Evolutionary conservation across 2,888 invertebrate genomes (phyloP), one percentile per base, ranked within the genome.

Genomic region (Hydroisotoma schaefferi): DNA sequence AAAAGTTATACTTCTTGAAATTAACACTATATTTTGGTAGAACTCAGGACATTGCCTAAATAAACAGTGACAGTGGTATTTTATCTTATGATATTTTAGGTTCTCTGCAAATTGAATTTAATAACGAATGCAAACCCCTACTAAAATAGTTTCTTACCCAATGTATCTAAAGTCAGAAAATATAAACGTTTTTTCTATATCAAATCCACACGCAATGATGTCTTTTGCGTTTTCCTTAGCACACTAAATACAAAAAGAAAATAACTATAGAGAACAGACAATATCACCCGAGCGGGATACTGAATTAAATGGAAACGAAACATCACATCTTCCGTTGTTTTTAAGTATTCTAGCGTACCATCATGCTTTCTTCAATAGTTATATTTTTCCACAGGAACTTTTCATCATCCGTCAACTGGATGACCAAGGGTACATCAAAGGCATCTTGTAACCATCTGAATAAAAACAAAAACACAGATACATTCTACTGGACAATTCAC

Each of bases 331-430:
- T 43, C 18, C 6, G 44, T 43, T 18, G n/a, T n/a, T n/a, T n/a
- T n/a, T n/a, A n/a, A n/a, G n/a, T n/a, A n/a, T n/a, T n/a, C n/a
- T n/a, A 29, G 12, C n/a, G 22, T 57, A 70, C 70, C 75, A 84
- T 84, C 56, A 88, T 84, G 0, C 92, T 87, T 67, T 93, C 90
- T 71, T 95, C 94, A 8, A 97, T 76, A 72, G 87, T 87, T 12
- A 52, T 44, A 76, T 97, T 93, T 76, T 88, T 94, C 98, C 99
- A 99, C 73, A 99, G 81, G 3, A 87, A 90, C 77, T 99, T 99
- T 77, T 99, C 99, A 77, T 99, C 99, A 75, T 99, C 99, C 0
- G 98, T 98, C 74, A 99, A 77, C 77, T 99, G 99, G 69, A 99
- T 90, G 1, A 99, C 87, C 22, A 99, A 79, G 0, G 71, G 71